Percentiles rank a stretch among this genome's conserved stretches.
Evolutionary conservation across 2,797 vertebrate species (phyloP).

Genomic region (Cynopterus sphinx): DNA sequence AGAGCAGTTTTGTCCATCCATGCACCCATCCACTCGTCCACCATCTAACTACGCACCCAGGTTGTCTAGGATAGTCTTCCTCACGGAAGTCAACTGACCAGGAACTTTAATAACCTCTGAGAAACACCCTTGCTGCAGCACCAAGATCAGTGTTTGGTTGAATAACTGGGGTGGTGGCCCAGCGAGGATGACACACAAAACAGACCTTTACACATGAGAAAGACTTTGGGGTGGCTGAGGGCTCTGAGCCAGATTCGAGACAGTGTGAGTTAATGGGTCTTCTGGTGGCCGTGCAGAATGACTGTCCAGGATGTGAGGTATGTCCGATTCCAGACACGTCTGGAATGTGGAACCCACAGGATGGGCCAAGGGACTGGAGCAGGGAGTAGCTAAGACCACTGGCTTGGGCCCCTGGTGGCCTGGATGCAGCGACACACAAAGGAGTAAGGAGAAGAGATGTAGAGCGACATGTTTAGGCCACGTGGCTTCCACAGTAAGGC

Average conservation of each 20-base stretch:
- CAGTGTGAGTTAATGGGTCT: too few species aligned
- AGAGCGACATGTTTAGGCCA: not conserved
- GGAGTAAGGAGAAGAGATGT: too few species aligned
- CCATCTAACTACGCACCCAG: not conserved
- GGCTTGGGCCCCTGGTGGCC: not conserved
- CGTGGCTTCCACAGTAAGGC: fast-evolving
- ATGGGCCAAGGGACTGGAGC: not conserved
- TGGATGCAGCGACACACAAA: not conserved
- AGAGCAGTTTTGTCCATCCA: not conserved
- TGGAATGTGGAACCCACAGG: not conserved
- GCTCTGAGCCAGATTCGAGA: not conserved
- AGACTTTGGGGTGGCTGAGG: not conserved
- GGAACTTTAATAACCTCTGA: not conserved
- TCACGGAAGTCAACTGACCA: not conserved
- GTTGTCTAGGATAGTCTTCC: not conserved
- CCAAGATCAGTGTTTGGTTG: fast-evolving
- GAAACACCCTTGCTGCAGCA: not conserved
- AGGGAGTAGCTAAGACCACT: not conserved
- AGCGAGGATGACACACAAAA: not conserved
- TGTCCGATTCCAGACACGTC: too few species aligned
- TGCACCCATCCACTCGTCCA: not conserved
- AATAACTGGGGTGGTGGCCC: not conserved
- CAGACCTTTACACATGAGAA: not conserved
- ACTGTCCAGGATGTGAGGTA: not conserved
- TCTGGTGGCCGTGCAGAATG: not conserved